A percentile compares a stretch with the other conserved stretches of the same genome.
phyloP scores from a whole-genome alignment of 2,113 vertebrate species.

The Gymnorhina tibicen region DNA sequence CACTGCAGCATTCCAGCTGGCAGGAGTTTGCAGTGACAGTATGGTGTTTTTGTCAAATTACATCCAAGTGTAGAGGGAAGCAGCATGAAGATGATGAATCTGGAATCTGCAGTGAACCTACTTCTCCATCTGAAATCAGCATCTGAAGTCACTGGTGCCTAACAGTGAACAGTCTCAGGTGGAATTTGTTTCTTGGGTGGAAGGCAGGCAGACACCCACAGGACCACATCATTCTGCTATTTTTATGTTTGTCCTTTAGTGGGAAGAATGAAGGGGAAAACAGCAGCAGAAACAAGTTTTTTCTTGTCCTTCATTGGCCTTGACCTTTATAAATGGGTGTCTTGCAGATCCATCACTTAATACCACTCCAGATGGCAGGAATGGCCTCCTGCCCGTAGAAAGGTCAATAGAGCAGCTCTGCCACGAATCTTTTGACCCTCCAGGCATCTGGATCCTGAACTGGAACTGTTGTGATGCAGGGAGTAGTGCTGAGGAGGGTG shows the following conservation, averaged over 20 bases:
- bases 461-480: not conserved
- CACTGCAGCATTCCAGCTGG: not conserved
- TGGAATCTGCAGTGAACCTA: not conserved
- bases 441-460: fast-evolving
- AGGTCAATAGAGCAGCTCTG: not conserved
- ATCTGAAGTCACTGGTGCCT: not conserved
- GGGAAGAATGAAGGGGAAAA: not conserved
- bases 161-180: not conserved
- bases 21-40: not conserved
- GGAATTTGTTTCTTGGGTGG: not conserved
- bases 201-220: not conserved
- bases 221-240: not conserved
- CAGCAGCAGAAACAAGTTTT: not conserved
- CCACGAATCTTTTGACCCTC: not conserved
- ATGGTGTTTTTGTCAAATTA: not conserved
- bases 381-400: not conserved
- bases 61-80: not conserved
- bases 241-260: not conserved
- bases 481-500: not conserved
- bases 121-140: not conserved
- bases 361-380: not conserved
- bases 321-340: not conserved
- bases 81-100: not conserved
- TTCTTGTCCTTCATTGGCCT: not conserved
- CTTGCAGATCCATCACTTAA: not conserved